A percentile compares a stretch with the other conserved stretches of the same genome.
Evolutionary conservation across 1,140 invertebrate genomes (phyloP).

Genomic region (Drosophila ohnishii): DNA sequence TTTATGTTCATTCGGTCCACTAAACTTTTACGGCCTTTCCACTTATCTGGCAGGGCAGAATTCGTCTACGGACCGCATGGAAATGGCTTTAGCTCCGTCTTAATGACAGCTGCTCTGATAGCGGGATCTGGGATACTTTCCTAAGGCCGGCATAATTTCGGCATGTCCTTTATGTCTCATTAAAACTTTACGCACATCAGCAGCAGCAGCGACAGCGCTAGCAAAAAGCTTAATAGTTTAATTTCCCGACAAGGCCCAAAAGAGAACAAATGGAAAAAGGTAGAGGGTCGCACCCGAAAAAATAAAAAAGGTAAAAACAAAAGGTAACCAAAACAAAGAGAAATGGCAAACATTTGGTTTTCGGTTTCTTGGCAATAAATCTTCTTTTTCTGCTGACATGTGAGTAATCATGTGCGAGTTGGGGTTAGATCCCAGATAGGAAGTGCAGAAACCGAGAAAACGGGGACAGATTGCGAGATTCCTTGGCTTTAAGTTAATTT

Average conservation of each 20-base stretch:
- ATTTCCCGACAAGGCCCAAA: constrained; percentile 55
- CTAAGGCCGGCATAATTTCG: constrained; percentile 49
- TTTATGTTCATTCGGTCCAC: constrained; percentile 72
- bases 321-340: constrained; percentile 55
- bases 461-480: constrained; percentile 5
- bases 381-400: constrained; percentile 57
- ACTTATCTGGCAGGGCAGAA: constrained; percentile 54
- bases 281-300: constrained; percentile 18
- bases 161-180: constrained; percentile 66
- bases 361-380: constrained; percentile 57
- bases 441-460: not conserved
- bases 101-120: constrained; percentile 55
- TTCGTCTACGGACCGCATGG: constrained; percentile 38
- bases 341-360: constrained; percentile 58
- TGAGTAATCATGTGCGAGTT: constrained; percentile 34
- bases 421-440: constrained; percentile 20
- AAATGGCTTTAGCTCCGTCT: constrained; percentile 46
- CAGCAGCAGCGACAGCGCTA: constrained; percentile 17
- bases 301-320: constrained; percentile 28
- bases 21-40: constrained; percentile 69
- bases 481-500: constrained; percentile 31
- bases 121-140: constrained; percentile 13
- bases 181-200: constrained; percentile 66
- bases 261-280: constrained; percentile 25
- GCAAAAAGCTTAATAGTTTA: constrained; percentile 68